Conservation (phyloP, 2,113 vertebrate genomes). For the Zosterops lateralis region DNA sequence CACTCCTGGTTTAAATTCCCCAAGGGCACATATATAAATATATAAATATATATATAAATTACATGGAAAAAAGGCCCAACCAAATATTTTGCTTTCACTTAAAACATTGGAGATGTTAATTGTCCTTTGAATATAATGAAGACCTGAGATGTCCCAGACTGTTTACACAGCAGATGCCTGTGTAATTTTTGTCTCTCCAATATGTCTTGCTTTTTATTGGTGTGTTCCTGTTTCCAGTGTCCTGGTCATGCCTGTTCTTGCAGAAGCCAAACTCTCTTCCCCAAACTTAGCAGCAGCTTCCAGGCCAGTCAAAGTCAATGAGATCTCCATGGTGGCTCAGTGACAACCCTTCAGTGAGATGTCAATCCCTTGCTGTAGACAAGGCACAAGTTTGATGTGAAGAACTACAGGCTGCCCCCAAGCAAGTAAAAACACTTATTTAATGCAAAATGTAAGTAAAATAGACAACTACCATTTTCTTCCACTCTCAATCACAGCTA, state of each 20-base stretch:
- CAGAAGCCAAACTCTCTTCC: not conserved
- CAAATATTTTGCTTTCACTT: not conserved
- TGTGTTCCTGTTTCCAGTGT: not conserved
- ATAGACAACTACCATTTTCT: not conserved
- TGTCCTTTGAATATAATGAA: not conserved
- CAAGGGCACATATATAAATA: not conserved
- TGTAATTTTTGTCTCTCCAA: not conserved
- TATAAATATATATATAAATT: not conserved
- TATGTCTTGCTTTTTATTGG: not conserved
- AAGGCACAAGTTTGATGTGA: not conserved
- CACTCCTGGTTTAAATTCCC: not conserved
- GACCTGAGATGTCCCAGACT: not conserved
- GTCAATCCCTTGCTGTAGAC: not conserved
- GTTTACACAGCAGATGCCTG: not conserved
- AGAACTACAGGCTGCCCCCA: not conserved
- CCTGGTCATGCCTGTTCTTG: not conserved
- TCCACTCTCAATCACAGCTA: not conserved
- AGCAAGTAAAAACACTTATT: not conserved
- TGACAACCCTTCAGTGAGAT: not conserved
- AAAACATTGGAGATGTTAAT: not conserved
- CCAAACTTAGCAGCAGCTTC: not conserved
- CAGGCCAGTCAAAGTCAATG: not conserved
- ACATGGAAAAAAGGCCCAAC: rapidly evolving
- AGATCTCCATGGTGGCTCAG: not conserved
- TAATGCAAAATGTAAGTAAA: not conserved